Evolutionary conservation across 2,888 invertebrate species (phyloP).

Genomic region (Gastracanthus pulcherrimus): DNA sequence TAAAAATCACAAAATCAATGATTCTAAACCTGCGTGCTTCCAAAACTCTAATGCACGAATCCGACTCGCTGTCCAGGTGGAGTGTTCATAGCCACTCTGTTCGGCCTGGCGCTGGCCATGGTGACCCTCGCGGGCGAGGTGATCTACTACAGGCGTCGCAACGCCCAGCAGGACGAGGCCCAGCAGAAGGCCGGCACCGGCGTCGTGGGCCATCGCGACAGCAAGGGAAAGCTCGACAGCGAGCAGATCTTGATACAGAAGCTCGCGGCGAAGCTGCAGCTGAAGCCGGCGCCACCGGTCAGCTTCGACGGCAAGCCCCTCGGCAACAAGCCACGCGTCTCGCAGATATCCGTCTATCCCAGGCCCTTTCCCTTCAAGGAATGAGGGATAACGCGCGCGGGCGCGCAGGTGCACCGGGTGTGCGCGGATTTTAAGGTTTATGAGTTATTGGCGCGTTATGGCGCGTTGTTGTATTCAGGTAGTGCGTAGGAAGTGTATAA

Average conservation of each 20-base stretch:
- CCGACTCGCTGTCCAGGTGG: conserved; percentile 89
- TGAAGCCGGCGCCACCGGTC: conserved; percentile 72
- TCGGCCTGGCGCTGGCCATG: conserved; percentile 91
- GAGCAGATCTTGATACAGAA: conserved; percentile 62
- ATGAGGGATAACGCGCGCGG: conserved; percentile 59
- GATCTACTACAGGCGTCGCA: conserved; percentile 82
- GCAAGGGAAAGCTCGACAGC: conserved; percentile 37
- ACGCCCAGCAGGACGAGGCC: conserved; percentile 41
- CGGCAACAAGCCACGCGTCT: conserved; percentile 69
- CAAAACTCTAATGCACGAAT: neutral
- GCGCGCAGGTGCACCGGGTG: no score
- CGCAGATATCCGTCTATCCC: conserved; percentile 77
- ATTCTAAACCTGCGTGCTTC: no score
- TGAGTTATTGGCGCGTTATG: no score
- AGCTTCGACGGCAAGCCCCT: conserved; percentile 61
- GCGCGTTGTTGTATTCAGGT: no score
- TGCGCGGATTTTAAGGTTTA: no score
- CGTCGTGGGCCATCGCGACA: conserved; percentile 19
- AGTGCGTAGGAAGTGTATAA: no score
- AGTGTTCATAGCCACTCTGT: conserved; percentile 93
- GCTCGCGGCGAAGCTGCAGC: conserved; percentile 67
- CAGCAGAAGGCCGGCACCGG: no score
- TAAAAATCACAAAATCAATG: no score
- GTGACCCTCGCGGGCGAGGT: conserved; percentile 90
- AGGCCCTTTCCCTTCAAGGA: conserved; percentile 74